These are phyloP conservation scores for Tryphoninae sp. DNA, from an alignment of 2,888 invertebrate genomes.

Conservation along the genomic window DNA sequence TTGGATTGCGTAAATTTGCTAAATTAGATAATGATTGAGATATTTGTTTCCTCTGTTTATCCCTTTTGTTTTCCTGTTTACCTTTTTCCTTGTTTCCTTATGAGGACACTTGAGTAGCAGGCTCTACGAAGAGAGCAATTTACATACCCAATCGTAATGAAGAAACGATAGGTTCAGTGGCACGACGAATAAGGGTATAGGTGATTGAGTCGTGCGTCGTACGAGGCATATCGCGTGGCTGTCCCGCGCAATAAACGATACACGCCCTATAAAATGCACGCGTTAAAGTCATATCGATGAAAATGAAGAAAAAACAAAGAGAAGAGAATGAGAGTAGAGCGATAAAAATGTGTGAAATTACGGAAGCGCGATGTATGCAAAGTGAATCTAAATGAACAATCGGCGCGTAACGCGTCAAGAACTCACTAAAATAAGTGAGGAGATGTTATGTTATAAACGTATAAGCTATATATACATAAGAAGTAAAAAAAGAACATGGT, in stretches of 20 bases:
- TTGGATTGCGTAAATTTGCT: too few relatives aligned
- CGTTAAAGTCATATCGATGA: slow-evolving; percentile 62
- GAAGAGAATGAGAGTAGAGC: slow-evolving; percentile 6
- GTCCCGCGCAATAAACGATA: not conserved
- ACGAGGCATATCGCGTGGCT: not conserved
- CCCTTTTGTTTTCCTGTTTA: not conserved
- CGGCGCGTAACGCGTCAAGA: slow-evolving; percentile 40
- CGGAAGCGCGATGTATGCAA: slow-evolving; percentile 28
- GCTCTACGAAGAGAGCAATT: too few relatives aligned
- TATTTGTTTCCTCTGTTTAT: too few relatives aligned
- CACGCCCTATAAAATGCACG: slow-evolving; percentile 24
- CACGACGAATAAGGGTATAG: slow-evolving; percentile 3
- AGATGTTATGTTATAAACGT: slow-evolving; percentile 46
- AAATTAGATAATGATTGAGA: too few relatives aligned
- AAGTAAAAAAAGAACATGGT: slow-evolving; percentile 33
- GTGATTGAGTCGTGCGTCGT: slow-evolving; percentile 13
- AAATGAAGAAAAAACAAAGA: slow-evolving; percentile 18
- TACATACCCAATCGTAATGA: too few relatives aligned
- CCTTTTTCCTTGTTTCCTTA: slow-evolving; percentile 1
- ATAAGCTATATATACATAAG: slow-evolving; percentile 33
- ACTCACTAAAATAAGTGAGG: slow-evolving; percentile 44
- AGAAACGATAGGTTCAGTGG: not conserved
- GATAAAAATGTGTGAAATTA: slow-evolving; percentile 19
- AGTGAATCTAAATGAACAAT: slow-evolving; percentile 47
- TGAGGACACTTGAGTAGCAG: not conserved